A percentile compares a stretch with the other conserved stretches of the same genome.
Evolutionary conservation across 1,140 invertebrate genomes (phyloP).

Genomic region (Drosophila ohnishii): DNA sequence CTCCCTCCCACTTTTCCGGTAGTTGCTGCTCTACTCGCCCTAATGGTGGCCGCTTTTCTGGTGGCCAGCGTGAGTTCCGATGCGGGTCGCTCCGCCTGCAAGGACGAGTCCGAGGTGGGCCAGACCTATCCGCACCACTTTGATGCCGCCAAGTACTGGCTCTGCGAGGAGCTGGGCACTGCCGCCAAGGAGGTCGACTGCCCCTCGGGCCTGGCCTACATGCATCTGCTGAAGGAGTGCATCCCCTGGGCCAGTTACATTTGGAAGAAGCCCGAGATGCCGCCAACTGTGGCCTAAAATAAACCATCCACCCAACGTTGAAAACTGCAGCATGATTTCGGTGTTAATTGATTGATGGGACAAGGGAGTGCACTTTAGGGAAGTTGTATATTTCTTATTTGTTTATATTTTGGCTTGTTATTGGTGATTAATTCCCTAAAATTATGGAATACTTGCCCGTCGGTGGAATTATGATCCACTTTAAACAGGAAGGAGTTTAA

Average conservation of each 20-base stretch:
- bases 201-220: constrained; percentile 69
- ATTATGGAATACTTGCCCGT: not conserved
- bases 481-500: not conserved
- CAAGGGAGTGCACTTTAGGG: not conserved
- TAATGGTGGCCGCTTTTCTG: constrained; percentile 52
- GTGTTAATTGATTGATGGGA: constrained; percentile 5
- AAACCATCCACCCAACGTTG: constrained; percentile 19
- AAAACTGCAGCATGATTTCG: constrained; percentile 27
- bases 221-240: constrained; percentile 78
- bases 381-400: not conserved
- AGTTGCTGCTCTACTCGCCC: constrained; percentile 49
- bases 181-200: constrained; percentile 71
- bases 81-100: constrained; percentile 73
- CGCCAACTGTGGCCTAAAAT: constrained; percentile 72
- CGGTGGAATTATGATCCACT: not conserved
- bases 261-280: constrained; percentile 76
- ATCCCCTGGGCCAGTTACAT: constrained; percentile 77
- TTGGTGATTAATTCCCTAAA: not conserved
- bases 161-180: constrained; percentile 60
- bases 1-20: constrained; percentile 13
- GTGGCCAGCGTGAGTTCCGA: constrained; percentile 45
- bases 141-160: constrained; percentile 78
- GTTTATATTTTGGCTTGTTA: not conserved
- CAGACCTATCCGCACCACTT: constrained; percentile 73
- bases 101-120: constrained; percentile 67